Conservation (phyloP, 2,113 vertebrate genomes). For the Parus major region DNA sequence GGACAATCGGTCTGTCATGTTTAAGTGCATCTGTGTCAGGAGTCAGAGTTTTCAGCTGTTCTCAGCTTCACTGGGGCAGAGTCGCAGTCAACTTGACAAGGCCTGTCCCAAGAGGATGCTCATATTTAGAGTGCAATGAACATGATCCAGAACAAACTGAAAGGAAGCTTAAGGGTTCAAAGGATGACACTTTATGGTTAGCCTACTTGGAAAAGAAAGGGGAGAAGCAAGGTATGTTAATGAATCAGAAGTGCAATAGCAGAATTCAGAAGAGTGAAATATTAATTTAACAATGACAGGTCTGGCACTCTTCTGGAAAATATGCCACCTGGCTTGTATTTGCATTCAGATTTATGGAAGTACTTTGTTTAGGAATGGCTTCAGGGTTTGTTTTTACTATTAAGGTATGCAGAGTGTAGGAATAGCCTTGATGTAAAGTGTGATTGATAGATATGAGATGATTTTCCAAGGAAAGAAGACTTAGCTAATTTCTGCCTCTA, state of each 20-base stretch:
- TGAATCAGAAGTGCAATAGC: background rate
- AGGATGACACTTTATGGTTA: background rate
- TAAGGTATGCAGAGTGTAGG: background rate
- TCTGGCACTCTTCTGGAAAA: background rate
- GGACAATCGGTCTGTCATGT: background rate
- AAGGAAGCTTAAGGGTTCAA: background rate
- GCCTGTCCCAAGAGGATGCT: background rate
- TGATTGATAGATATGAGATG: background rate
- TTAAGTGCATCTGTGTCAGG: background rate
- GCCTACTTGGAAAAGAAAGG: background rate
- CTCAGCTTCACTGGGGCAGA: background rate
- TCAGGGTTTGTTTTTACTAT: constrained; percentile 30
- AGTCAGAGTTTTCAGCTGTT: background rate
- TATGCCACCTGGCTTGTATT: background rate
- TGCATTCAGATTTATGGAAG: background rate
- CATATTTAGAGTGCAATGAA: background rate
- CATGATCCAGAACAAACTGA: background rate
- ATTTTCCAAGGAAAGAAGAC: background rate
- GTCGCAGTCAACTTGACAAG: background rate
- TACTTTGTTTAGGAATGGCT: constrained; percentile 5
- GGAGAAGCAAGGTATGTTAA: background rate
- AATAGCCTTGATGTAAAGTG: background rate
- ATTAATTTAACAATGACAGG: background rate
- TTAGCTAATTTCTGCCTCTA: background rate
- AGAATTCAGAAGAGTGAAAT: background rate